Evolutionary conservation across 2,113 vertebrate species (phyloP).

Genomic region (Pogona vitticeps): DNA sequence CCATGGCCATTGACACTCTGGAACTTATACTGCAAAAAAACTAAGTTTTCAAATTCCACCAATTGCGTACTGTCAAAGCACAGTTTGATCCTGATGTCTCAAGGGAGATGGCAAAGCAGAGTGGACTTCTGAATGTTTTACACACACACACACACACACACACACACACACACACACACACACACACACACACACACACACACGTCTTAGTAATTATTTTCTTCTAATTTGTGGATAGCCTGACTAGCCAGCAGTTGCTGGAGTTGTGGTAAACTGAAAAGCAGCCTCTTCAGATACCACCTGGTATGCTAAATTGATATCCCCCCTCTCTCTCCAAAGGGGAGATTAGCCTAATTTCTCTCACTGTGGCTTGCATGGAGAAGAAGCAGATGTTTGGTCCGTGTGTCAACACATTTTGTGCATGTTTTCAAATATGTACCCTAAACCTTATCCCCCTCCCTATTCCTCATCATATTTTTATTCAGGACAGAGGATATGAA

Average conservation of each 20-base stretch:
- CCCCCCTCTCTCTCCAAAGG: background rate
- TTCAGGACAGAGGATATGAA: background rate
- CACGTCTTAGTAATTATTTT: too few relatives aligned
- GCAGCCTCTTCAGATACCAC: background rate
- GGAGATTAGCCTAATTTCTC: background rate
- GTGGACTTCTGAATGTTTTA: background rate
- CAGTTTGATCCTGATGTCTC: too few relatives aligned
- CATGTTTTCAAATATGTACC: background rate
- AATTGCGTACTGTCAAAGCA: background rate
- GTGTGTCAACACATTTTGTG: background rate
- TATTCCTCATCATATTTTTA: background rate
- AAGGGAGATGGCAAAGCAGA: background rate
- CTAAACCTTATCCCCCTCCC: background rate
- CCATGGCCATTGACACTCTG: too few relatives aligned
- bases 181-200: too few relatives aligned
- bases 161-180: too few relatives aligned
- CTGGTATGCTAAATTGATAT: background rate
- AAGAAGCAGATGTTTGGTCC: conserved; percentile 8
- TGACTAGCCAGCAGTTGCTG: background rate
- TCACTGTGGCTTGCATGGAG: background rate
- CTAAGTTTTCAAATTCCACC: too few relatives aligned
- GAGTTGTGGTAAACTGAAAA: background rate
- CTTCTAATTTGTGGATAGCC: too few relatives aligned
- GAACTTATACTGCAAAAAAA: too few relatives aligned
- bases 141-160: too few relatives aligned